phyloP scores from a whole-genome alignment of 2,797 vertebrate genomes.

The Protonibea diacanthus region DNA sequence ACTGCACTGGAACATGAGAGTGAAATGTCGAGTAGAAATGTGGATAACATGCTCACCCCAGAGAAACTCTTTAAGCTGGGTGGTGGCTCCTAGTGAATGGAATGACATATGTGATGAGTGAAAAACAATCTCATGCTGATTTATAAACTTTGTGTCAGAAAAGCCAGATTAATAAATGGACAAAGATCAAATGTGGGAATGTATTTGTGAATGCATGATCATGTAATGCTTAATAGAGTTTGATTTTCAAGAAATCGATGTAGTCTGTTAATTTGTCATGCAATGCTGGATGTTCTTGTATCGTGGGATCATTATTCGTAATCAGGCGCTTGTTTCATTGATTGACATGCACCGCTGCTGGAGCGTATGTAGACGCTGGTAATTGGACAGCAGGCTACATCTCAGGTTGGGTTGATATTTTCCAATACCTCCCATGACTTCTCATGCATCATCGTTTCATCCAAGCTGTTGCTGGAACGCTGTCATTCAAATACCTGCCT shows the following conservation, averaged over 20 bases:
- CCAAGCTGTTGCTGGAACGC: neutral
- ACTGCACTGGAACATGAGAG: constrained; percentile 9
- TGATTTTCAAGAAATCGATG: constrained; percentile 44
- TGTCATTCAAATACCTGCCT: constrained; percentile 39
- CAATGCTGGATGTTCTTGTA: constrained; percentile 39
- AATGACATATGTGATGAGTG: constrained; percentile 52
- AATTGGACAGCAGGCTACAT: constrained; percentile 43
- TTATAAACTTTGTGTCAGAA: neutral
- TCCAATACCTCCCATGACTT: constrained; percentile 27
- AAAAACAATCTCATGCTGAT: constrained; percentile 27
- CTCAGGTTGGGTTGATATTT: constrained; percentile 18
- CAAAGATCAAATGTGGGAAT: neutral
- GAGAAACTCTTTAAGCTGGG: constrained; percentile 67
- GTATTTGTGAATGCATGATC: constrained; percentile 25
- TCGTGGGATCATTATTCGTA: constrained; percentile 44
- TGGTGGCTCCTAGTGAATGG: constrained; percentile 73
- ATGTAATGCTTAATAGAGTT: constrained; percentile 25
- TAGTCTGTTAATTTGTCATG: constrained; percentile 55
- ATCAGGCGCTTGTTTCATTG: constrained; percentile 53
- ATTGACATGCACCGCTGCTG: constrained; percentile 58
- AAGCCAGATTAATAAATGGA: constrained; percentile 12
- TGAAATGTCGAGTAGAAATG: constrained; percentile 7
- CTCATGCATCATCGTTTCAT: constrained; percentile 60
- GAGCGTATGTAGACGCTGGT: constrained; percentile 6
- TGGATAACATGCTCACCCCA: constrained; percentile 68